Percentiles rank a stretch among this genome's conserved stretches.
Evolutionary conservation across 2,113 vertebrate genomes (phyloP).

Genomic region (Eurypyga helias): DNA sequence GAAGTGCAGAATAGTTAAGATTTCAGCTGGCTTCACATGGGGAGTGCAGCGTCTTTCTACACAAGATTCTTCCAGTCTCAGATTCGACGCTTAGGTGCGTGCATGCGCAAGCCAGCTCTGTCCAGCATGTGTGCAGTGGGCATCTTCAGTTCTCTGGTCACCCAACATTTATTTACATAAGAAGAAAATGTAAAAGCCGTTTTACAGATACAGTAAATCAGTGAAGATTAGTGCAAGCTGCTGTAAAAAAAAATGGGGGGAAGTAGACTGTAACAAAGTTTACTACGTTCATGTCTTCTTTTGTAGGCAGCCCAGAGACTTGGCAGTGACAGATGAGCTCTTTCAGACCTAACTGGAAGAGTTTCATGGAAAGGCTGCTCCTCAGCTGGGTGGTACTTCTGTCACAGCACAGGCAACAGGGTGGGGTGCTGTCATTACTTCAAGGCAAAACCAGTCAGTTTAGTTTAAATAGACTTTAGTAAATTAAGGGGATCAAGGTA

Average conservation of each 20-base stretch:
- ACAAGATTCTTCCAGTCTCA: neutral
- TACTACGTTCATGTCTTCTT: neutral
- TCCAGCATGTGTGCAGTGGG: fast-evolving
- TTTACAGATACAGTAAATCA: neutral
- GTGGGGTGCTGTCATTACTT: neutral
- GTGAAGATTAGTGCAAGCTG: neutral
- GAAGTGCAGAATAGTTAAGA: neutral
- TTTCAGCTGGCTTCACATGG: neutral
- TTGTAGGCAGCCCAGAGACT: neutral
- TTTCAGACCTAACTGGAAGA: neutral
- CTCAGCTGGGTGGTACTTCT: neutral
- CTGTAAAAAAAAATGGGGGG: neutral
- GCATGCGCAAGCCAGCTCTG: neutral
- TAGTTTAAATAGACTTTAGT: neutral
- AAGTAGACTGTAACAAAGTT: neutral
- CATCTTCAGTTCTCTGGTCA: neutral
- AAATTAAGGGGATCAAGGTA: neutral
- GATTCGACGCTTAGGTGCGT: fast-evolving
- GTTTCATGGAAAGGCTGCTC: neutral
- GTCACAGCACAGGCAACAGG: neutral
- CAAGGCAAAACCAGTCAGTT: neutral
- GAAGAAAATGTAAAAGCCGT: neutral
- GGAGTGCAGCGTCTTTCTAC: neutral
- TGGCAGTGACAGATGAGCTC: neutral
- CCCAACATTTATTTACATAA: neutral